These are phyloP conservation scores for Apodemus agrarius DNA, from an alignment of 2,797 vertebrate species.

Conservation along the genomic window DNA sequence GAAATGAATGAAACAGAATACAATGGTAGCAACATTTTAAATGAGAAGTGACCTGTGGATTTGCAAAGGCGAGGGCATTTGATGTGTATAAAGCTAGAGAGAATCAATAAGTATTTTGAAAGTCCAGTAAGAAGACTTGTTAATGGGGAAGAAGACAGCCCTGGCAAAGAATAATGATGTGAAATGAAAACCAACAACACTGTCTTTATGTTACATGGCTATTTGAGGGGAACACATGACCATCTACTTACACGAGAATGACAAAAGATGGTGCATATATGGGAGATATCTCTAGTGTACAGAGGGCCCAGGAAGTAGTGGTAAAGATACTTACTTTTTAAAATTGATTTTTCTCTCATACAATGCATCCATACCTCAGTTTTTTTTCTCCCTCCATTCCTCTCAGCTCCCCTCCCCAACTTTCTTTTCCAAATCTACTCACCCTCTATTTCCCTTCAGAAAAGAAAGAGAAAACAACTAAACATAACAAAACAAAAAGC, in stretches of 20 bases:
- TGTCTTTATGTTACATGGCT: neutral
- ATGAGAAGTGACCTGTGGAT: neutral
- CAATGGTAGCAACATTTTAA: neutral
- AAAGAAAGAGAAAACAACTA: neutral
- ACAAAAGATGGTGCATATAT: neutral
- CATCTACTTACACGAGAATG: neutral
- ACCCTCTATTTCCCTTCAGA: neutral
- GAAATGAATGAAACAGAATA: neutral
- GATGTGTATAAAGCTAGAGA: neutral
- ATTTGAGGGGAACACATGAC: neutral
- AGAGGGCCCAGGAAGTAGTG: neutral
- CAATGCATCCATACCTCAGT: too few species aligned
- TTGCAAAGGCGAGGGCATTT: neutral
- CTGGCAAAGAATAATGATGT: neutral
- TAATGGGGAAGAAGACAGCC: neutral
- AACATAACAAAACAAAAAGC: neutral
- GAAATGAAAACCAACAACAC: neutral
- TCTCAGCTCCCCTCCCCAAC: too few species aligned
- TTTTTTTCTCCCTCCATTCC: neutral
- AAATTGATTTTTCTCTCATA: neutral
- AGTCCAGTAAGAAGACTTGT: neutral
- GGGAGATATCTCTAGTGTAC: neutral
- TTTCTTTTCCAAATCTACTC: neutral
- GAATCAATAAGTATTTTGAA: constrained; percentile 18
- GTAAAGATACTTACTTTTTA: neutral